Evolutionary conservation across 1,140 invertebrate genomes (phyloP).

Genomic region (Brachionus manjavacas): DNA sequence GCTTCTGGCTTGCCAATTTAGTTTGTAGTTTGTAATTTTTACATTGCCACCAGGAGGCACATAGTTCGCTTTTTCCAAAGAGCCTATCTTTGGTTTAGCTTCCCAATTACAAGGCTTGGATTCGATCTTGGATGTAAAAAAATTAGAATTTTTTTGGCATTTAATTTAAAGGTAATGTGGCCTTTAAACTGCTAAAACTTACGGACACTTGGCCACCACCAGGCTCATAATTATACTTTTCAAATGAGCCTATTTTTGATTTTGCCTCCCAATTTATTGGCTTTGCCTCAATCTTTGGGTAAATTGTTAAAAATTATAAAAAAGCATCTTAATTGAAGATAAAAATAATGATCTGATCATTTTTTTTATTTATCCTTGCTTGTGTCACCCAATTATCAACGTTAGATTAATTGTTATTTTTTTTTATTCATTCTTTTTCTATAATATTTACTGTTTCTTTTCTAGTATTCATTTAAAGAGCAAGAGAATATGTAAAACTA

Average conservation of each 20-base stretch:
- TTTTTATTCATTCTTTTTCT: too few relatives aligned
- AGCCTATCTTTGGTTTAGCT: constrained; percentile 87
- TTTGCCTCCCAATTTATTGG: constrained; percentile 46
- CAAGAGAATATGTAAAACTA: too few relatives aligned
- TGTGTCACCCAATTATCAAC: too few relatives aligned
- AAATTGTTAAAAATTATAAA: not conserved
- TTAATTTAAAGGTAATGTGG: not conserved
- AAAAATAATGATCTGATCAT: too few relatives aligned
- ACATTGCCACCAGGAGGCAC: constrained; percentile 75
- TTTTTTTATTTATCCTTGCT: too few relatives aligned
- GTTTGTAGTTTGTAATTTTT: constrained; percentile 45
- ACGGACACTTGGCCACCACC: constrained; percentile 59
- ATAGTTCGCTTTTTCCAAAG: constrained; percentile 80
- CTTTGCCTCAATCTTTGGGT: constrained; percentile 44
- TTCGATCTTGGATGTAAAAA: not conserved
- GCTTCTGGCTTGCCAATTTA: constrained; percentile 46
- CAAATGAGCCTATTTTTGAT: constrained; percentile 49
- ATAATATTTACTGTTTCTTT: too few relatives aligned
- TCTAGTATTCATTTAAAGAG: too few relatives aligned
- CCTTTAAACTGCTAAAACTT: not conserved
- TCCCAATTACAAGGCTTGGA: constrained; percentile 68
- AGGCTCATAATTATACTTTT: constrained; percentile 49
- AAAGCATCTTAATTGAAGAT: too few relatives aligned
- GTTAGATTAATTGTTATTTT: too few relatives aligned
- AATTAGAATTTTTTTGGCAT: not conserved